These are phyloP conservation scores for Agapornis roseicollis DNA, from an alignment of 2,113 vertebrate genomes.

Conservation along the genomic window DNA sequence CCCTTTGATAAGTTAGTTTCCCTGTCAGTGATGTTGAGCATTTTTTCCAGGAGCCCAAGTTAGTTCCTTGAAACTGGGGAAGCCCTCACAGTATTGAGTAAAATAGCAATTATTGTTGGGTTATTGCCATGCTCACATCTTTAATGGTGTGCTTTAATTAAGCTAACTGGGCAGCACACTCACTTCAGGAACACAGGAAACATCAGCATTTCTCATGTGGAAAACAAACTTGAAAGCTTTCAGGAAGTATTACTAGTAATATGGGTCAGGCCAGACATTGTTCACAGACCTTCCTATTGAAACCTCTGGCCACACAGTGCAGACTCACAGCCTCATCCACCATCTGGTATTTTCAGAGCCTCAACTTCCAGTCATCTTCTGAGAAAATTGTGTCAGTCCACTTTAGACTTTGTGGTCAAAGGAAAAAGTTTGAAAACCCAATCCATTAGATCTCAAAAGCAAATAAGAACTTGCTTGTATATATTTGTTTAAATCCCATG, in stretches of 20 bases:
- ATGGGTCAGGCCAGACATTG: background rate
- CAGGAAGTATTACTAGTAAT: background rate
- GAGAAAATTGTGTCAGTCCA: background rate
- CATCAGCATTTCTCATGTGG: background rate
- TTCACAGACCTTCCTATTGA: background rate
- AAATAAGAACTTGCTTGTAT: background rate
- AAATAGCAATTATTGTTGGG: background rate
- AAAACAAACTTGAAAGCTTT: slow-evolving; percentile 21
- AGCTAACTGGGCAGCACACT: background rate
- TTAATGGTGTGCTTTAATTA: background rate
- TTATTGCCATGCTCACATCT: background rate
- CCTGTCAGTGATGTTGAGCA: background rate
- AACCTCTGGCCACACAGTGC: background rate
- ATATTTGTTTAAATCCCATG: background rate
- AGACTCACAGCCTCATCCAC: background rate
- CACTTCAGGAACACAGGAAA: slow-evolving; percentile 6
- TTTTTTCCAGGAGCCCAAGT: background rate
- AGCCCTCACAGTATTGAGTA: background rate
- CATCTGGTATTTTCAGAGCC: background rate
- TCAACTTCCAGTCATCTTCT: background rate
- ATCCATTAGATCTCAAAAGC: background rate
- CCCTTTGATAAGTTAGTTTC: background rate
- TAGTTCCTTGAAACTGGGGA: background rate
- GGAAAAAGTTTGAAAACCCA: background rate
- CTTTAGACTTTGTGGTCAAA: background rate